These are phyloP conservation scores for Aspidiotus rigidus DNA, from an alignment of 2,888 invertebrate species.

Conservation along the genomic window DNA sequence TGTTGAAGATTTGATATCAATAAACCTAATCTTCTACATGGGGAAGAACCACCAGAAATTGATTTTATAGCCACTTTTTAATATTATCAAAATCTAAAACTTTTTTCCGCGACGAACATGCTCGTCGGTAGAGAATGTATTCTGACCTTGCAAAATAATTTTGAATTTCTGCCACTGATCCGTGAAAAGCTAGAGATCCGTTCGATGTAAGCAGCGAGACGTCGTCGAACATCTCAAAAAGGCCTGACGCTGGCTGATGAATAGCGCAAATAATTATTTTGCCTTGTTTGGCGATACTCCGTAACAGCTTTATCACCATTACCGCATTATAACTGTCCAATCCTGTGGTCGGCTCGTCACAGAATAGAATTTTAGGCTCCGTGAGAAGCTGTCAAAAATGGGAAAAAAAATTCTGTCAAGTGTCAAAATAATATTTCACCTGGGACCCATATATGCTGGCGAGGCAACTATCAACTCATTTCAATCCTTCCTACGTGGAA, in stretches of 20 bases:
- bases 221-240: constrained; percentile 36
- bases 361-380: constrained; percentile 80
- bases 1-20: too few species aligned
- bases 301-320: constrained; percentile 62
- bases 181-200: constrained; percentile 36
- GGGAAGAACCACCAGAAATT: too few species aligned
- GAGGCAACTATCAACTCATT: too few species aligned
- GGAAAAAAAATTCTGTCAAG: too few species aligned
- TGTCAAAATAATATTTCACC: too few species aligned
- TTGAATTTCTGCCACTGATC: constrained; percentile 14
- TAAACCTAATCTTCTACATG: too few species aligned
- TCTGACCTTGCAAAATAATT: constrained; percentile 17
- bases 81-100: too few species aligned
- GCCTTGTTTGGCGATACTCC: constrained; percentile 48
- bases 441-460: too few species aligned
- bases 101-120: too few species aligned
- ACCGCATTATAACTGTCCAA: constrained; percentile 82
- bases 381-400: constrained; percentile 57
- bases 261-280: constrained; percentile 36
- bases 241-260: constrained; percentile 36
- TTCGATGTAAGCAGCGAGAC: constrained; percentile 29
- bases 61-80: constrained; percentile 12
- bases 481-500: too few species aligned
- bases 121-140: too few species aligned
- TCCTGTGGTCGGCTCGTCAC: constrained; percentile 90